Evolutionary conservation across 1,140 invertebrate species (phyloP), one percentile per base, ranked within the genome.

Genomic region (Drosophila subobscura): DNA sequence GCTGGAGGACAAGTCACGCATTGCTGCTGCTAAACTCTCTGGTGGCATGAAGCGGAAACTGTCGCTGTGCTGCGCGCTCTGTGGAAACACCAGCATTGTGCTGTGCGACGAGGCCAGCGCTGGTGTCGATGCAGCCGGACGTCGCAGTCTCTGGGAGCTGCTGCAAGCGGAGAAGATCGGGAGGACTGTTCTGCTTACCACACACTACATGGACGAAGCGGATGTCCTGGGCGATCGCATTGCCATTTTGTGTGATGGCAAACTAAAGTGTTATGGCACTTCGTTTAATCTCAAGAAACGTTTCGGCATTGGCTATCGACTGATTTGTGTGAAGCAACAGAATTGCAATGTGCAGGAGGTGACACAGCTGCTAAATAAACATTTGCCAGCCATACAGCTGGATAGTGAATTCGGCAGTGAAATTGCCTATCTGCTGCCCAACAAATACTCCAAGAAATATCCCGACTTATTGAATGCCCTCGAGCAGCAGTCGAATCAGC

Each of bases 151-250:
- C 3, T 99, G 98, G 98, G 96, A 99, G 89, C 90, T 98, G 42
- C 91, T 98, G 37, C 90, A 94, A 68, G 79, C 79, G 27, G 94
- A 94, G 65, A 93, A 93, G 72, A 75, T 79, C 12, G 92, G 92
- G 0, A 91, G 94, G 42, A 98, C 97, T 4, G 95, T 99, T 53
- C 91, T 99, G 2, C 93, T 99, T 29, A 97, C 97, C n/a, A 99
- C 98, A 5, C 98, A 99, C 92, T 98, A 97, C 92, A 99, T 99
- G 97, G 98, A 99, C 91, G 98, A 99, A 92, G 98, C 98, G 40
- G 98, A 99, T 92, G 94, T 97, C 29, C 93, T 99, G 1, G 98
- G 98, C 1, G 97, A 99, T 92, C 93, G 97, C 77, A 97, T 99
- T 74, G 97, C 96, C 1, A 97, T 98, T 46, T 95, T 99, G 93